Conservation (phyloP, 2,888 invertebrate genomes). For the Mesopsocus fuscifrons region DNA sequence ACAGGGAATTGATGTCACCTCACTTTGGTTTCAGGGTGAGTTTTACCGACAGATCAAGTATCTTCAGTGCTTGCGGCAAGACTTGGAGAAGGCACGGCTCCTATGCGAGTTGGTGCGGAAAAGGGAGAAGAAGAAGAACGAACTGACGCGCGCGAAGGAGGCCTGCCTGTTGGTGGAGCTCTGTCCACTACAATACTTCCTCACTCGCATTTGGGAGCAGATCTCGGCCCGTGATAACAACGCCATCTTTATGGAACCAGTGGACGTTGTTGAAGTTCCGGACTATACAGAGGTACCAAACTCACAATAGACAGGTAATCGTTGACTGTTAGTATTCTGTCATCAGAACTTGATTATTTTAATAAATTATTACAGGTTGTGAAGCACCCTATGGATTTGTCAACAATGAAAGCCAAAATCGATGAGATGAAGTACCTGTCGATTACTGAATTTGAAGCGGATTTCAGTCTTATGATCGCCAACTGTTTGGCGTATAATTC, state of each 20-base stretch:
- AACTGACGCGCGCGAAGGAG: constrained; percentile 29
- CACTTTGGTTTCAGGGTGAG: constrained; percentile 31
- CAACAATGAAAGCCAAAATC: constrained; percentile 66
- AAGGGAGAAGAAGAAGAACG: constrained; percentile 84
- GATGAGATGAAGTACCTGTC: constrained; percentile 45
- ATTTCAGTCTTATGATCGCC: constrained; percentile 88
- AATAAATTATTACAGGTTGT: too few species aligned
- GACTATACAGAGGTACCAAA: constrained; percentile 20
- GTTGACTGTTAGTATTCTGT: too few species aligned
- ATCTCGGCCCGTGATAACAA: constrained; percentile 62
- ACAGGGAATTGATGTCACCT: too few species aligned
- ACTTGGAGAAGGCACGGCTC: constrained; percentile 78
- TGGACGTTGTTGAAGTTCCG: constrained; percentile 56
- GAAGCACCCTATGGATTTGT: constrained; percentile 71
- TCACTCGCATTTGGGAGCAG: constrained; percentile 56
- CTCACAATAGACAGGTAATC: too few species aligned
- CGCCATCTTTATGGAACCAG: constrained; percentile 84
- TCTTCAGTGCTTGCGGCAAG: constrained; percentile 85
- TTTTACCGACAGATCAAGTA: constrained; percentile 75
- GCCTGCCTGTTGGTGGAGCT: constrained; percentile 29
- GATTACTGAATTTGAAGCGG: constrained; percentile 62
- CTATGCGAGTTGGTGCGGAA: constrained; percentile 90
- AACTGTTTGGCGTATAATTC: constrained; percentile 93
- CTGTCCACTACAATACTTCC: constrained; percentile 60
- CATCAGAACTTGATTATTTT: too few species aligned